Conservation (phyloP, 2,888 invertebrate genomes). For the Cataglyphis livida region DNA sequence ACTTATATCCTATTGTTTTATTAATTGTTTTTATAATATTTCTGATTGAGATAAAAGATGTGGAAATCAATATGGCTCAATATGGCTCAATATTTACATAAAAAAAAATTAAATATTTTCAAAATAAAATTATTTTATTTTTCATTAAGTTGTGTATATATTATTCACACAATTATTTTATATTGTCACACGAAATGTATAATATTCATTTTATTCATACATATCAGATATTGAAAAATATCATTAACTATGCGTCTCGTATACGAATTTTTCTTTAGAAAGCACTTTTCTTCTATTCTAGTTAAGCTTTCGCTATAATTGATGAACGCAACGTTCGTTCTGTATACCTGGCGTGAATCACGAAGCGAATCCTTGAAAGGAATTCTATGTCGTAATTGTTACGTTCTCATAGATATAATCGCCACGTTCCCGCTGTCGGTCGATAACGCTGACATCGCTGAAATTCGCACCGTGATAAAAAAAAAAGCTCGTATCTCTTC, state of each 20-base stretch:
- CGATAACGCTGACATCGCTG: slow-evolving; percentile 31
- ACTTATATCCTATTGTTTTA: not conserved
- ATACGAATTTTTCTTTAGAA: slow-evolving; percentile 17
- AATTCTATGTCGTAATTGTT: slow-evolving; percentile 52
- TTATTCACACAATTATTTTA: not conserved
- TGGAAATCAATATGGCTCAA: not conserved
- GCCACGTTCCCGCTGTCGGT: slow-evolving; percentile 6
- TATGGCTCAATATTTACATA: not conserved
- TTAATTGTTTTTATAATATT: not conserved
- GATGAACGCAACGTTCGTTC: slow-evolving; percentile 20
- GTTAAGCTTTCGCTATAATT: slow-evolving; percentile 39
- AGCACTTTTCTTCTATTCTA: slow-evolving; percentile 19
- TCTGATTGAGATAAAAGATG: too few species aligned
- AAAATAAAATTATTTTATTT: not conserved
- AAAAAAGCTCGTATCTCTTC: not conserved
- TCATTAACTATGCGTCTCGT: slow-evolving; percentile 1
- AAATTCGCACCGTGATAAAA: slow-evolving; percentile 6
- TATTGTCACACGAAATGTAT: not conserved
- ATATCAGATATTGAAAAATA: not conserved
- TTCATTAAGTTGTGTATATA: not conserved
- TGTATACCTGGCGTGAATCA: slow-evolving; percentile 40
- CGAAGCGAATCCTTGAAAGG: slow-evolving; percentile 47
- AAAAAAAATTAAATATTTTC: not conserved
- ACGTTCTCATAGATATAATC: slow-evolving; percentile 41
- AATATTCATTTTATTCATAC: not conserved